Percentiles rank a stretch among this genome's conserved stretches.
Evolutionary conservation across 2,888 invertebrate genomes (phyloP).

Genomic region (Thecocarcelia acutangulata): DNA sequence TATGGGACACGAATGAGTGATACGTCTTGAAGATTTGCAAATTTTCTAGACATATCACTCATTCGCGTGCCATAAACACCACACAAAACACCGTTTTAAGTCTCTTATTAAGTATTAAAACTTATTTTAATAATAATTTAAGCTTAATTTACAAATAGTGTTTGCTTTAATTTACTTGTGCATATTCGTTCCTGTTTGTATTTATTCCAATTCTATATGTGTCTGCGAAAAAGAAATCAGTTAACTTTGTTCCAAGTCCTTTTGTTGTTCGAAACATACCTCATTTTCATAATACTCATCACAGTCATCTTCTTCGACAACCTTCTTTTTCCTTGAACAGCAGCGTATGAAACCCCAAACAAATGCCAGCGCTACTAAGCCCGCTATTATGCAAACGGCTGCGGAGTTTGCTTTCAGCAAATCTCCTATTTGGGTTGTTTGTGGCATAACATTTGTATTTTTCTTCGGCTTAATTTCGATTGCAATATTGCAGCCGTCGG

Average conservation of each 20-base stretch:
- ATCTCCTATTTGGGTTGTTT: not conserved
- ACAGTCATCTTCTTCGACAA: slow-evolving; percentile 28
- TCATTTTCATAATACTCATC: slow-evolving; percentile 52
- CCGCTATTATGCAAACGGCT: not conserved
- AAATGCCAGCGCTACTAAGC: not conserved
- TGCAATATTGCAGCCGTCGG: slow-evolving; percentile 40
- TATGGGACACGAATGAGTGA: too few relatives aligned
- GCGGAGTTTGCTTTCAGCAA: slow-evolving; percentile 28
- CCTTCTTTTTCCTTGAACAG: not conserved
- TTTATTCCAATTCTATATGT: slow-evolving; percentile 31
- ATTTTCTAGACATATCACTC: too few relatives aligned
- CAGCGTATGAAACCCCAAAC: slow-evolving; percentile 24
- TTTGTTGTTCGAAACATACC: slow-evolving; percentile 14
- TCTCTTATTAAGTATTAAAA: too few relatives aligned
- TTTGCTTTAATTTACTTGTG: too few relatives aligned
- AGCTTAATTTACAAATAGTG: too few relatives aligned
- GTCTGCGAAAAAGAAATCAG: not conserved
- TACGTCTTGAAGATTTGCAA: too few relatives aligned
- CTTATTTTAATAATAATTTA: too few relatives aligned
- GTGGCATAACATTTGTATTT: too few relatives aligned
- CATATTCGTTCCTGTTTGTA: too few relatives aligned
- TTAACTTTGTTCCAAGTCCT: not conserved
- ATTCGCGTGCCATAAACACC: too few relatives aligned
- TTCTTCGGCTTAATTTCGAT: slow-evolving; percentile 7
- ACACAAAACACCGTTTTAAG: too few relatives aligned